A percentile compares a stretch with the other conserved stretches of the same genome.
Evolutionary conservation across 92 coral and sea anemone genomes (phyloP).

Genomic region (Actinernus sp.): DNA sequence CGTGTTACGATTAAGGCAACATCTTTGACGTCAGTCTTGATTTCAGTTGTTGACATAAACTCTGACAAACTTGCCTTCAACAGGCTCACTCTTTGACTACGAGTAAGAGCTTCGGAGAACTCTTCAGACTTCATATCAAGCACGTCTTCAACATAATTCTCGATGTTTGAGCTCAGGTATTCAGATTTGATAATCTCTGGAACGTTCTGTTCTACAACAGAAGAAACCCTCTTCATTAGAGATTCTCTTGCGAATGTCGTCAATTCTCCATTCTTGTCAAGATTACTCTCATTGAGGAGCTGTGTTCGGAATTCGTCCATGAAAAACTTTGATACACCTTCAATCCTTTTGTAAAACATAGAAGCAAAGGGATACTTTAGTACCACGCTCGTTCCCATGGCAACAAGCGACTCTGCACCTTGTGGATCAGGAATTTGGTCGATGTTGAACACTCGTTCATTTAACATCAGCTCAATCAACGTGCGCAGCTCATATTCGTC

Average conservation of each 20-base stretch:
- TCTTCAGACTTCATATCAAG: constrained; percentile 77
- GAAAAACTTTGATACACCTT: constrained; percentile 68
- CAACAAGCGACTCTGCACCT: constrained; percentile 82
- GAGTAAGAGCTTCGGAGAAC: constrained; percentile 42
- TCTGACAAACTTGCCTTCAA: constrained; percentile 80
- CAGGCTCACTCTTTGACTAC: constrained; percentile 63
- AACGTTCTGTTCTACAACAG: constrained; percentile 57
- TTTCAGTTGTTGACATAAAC: constrained; percentile 19
- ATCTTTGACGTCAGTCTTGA: constrained; percentile 16
- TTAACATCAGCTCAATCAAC: constrained; percentile 57
- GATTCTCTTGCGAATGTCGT: constrained; percentile 17
- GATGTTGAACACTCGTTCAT: constrained; percentile 53
- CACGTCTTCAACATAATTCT: constrained; percentile 77
- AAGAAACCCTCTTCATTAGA: constrained; percentile 55
- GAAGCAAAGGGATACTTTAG: constrained; percentile 76
- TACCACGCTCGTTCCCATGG: constrained; percentile 37
- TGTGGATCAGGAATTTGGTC: constrained; percentile 75
- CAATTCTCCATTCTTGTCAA: constrained; percentile 72
- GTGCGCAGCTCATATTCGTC: constrained; percentile 42
- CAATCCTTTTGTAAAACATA: constrained; percentile 72
- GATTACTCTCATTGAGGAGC: constrained; percentile 59
- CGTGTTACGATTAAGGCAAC: constrained; percentile 41
- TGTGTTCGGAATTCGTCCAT: constrained; percentile 72
- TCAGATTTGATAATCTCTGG: constrained; percentile 64
- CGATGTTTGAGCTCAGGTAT: constrained; percentile 26